These are phyloP conservation scores for Tridacna gigas DNA, from an alignment of 2,888 invertebrate species.

Conservation along the genomic window DNA sequence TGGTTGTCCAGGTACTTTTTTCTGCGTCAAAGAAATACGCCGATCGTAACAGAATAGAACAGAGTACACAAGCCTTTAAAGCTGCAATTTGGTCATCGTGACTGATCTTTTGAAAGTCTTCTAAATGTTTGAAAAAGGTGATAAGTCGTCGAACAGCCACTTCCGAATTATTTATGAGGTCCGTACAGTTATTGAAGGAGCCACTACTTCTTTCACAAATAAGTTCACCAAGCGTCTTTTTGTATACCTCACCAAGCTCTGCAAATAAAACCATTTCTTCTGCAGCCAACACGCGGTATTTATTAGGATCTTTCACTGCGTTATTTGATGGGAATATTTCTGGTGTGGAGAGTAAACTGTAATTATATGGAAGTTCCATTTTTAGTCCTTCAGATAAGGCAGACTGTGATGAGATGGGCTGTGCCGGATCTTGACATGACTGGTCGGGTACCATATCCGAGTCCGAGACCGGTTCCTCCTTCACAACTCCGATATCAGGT, in stretches of 20 bases:
- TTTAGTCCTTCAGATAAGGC: neutral
- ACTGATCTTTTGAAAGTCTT: slow-evolving; percentile 95
- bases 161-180: slow-evolving; percentile 89
- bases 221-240: slow-evolving; percentile 73
- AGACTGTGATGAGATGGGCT: neutral
- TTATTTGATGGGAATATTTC: neutral
- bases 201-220: slow-evolving; percentile 47
- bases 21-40: slow-evolving; percentile 96
- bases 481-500: slow-evolving; percentile 33
- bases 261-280: slow-evolving; percentile 68
- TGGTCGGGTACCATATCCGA: slow-evolving; percentile 55
- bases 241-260: slow-evolving; percentile 71
- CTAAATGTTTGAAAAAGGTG: slow-evolving; percentile 87
- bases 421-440: slow-evolving; percentile 35
- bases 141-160: slow-evolving; percentile 93
- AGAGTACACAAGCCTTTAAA: slow-evolving; percentile 89
- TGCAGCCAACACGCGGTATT: slow-evolving; percentile 67
- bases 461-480: slow-evolving; percentile 70
- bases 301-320: slow-evolving; percentile 64
- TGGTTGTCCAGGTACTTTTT: slow-evolving; percentile 93
- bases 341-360: neutral
- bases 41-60: slow-evolving; percentile 92
- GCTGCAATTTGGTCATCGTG: slow-evolving; percentile 96
- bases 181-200: slow-evolving; percentile 85
- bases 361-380: neutral